These are phyloP conservation scores for Protomyctophum bolini DNA, from an alignment of 2,113 vertebrate genomes.

Conservation along the genomic window DNA sequence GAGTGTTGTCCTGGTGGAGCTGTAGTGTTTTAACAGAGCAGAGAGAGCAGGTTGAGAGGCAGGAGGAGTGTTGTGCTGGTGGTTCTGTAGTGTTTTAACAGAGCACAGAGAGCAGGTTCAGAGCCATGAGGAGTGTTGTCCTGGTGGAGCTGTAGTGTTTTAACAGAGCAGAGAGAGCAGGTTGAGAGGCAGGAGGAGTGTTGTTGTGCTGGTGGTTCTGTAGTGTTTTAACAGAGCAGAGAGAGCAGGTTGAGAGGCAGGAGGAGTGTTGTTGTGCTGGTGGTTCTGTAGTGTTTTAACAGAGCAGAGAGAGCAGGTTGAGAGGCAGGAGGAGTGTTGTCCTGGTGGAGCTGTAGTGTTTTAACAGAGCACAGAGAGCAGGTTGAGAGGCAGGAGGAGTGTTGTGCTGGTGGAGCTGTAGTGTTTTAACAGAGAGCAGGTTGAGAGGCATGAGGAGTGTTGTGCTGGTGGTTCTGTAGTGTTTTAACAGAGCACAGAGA, in stretches of 20 bases:
- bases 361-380: no score
- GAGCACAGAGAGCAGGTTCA: no score
- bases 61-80: constrained; percentile 26
- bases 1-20: constrained; percentile 36
- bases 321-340: constrained; percentile 30
- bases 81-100: constrained; percentile 35
- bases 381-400: constrained; percentile 6
- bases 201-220: constrained; percentile 39
- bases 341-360: constrained; percentile 27
- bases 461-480: constrained; percentile 37
- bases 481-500: no score
- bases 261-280: constrained; percentile 32
- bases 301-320: no score
- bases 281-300: constrained; percentile 32
- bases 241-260: constrained; percentile 14
- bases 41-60: constrained; percentile 21
- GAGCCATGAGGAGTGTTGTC: constrained; percentile 36
- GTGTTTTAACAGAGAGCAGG: no score
- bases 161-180: no score
- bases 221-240: no score
- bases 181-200: constrained; percentile 8
- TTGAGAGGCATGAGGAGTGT: constrained; percentile 18
- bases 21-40: no score
- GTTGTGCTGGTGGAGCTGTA: constrained; percentile 39
- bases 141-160: constrained; percentile 22